Evolutionary conservation across 2,113 vertebrate species (phyloP), one percentile per base, ranked within the genome.

Genomic region (Elachura formosa): DNA sequence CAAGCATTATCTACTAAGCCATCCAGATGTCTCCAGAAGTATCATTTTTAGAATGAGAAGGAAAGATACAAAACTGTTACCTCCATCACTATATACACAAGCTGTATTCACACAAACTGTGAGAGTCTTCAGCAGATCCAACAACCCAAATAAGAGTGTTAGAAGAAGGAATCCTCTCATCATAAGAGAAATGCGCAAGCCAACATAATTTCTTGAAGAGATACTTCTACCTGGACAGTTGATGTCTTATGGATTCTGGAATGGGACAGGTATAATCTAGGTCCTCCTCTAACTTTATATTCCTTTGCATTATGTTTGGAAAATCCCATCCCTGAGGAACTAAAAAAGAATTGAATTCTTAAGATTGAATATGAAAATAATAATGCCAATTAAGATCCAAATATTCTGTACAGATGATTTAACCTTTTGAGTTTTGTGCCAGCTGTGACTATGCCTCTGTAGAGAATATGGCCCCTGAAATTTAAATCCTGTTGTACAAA

Each of bases 141-240:
- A 12, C 5, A 2, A 43, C 19, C 4, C 1, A 0, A 36, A 36
- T 20, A 51, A 68, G 10, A 22, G 8, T 12, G 8, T 31, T 52
- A 52, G 38, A 45, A 59, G 19, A 84, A 56, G 19, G 26, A 84
- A 84, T 73, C 5, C 11, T 62, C 55, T 84, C 26, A 33, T 71
- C 21, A 14, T 3, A 2, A 77, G 10, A 82, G 10, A 91, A 68
- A 72, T 41, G 10, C 3, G 43, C 2, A 6, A 28, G 28, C 9
- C n/a, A 55, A 1, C 18, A 29, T 61, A 51, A 41, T 61, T 68
- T 31, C 16, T 76, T 79, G 36, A 71, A 71, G 33, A 24, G 17
- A 19, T 82, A 8, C 23, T 79, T 59, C 34, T 17, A 4, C 1
- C 15, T 79, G n/a, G 12, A 48, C 13, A 31, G 3, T 12, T 69